Percentiles rank a stretch among this genome's conserved stretches.
Conservation (phyloP, 2,888 invertebrate species). For the Dasysyrphus tricinctus region DNA sequence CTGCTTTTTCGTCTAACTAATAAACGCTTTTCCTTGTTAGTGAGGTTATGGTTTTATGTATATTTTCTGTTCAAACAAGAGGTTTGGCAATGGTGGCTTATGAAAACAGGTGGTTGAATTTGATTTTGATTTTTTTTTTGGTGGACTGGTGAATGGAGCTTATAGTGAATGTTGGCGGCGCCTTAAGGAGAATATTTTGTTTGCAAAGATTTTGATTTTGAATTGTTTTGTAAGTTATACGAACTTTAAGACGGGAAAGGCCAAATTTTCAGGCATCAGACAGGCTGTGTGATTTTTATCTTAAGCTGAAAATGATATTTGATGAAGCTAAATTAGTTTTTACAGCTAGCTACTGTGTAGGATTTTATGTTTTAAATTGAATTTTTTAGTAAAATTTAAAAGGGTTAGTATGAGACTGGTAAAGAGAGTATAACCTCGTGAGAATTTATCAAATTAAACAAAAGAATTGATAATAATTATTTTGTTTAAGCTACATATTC, state of each 20-base stretch:
- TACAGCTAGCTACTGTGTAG: not conserved
- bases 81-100: constrained; percentile 23
- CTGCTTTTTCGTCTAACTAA: not conserved
- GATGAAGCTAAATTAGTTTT: not conserved
- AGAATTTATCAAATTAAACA: too few species aligned
- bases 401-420: too few species aligned
- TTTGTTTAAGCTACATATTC: too few species aligned
- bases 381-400: too few species aligned
- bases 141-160: constrained; percentile 18
- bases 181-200: constrained; percentile 20
- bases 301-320: not conserved
- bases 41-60: constrained; percentile 5
- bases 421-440: too few species aligned
- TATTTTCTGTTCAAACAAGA: not conserved
- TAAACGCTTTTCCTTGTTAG: constrained; percentile 53
- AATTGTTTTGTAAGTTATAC: not conserved
- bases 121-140: constrained; percentile 13
- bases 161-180: constrained; percentile 10
- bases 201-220: not conserved
- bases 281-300: not conserved
- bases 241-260: constrained; percentile 7
- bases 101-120: constrained; percentile 33
- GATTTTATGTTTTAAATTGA: not conserved
- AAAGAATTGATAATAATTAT: too few species aligned
- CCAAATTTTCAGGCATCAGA: not conserved